Percentiles rank a stretch among this genome's conserved stretches.
Conservation (phyloP, 2,113 vertebrate species). For the Ramphastos sulfuratus region DNA sequence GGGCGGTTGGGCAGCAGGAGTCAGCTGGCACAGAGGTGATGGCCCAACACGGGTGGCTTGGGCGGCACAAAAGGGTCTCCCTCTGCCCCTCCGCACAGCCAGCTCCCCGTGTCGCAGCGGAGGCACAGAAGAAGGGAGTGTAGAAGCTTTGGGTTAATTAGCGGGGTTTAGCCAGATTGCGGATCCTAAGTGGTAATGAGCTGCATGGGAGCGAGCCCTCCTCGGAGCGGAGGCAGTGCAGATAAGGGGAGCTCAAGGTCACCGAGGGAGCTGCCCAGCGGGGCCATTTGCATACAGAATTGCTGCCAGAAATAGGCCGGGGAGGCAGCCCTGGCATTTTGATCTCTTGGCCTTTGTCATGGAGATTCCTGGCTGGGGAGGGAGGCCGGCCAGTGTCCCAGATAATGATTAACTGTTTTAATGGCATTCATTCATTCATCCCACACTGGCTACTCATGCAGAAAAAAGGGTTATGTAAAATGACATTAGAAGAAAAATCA, state of each 20-base stretch:
- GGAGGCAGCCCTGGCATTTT: conserved; percentile 80
- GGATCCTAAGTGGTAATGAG: conserved; percentile 74
- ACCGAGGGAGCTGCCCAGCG: conserved; percentile 81
- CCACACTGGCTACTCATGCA: conserved; percentile 87
- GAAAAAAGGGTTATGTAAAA: conserved; percentile 93
- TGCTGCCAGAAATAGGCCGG: conserved; percentile 80
- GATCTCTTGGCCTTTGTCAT: conserved; percentile 92
- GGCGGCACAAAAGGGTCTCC: neutral
- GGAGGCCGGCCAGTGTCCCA: conserved; percentile 81
- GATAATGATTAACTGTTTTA: conserved; percentile 94
- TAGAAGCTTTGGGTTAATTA: conserved; percentile 76
- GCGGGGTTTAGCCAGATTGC: conserved; percentile 73
- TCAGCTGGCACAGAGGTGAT: neutral
- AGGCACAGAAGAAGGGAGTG: neutral
- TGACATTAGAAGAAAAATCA: conserved; percentile 92
- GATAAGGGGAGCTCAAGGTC: conserved; percentile 86
- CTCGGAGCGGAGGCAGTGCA: conserved; percentile 79
- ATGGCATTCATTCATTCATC: conserved; percentile 91
- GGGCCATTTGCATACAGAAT: conserved; percentile 86
- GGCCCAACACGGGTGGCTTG: fast-evolving
- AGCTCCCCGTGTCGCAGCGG: neutral
- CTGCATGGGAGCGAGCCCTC: conserved; percentile 69
- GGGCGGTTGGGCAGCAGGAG: neutral
- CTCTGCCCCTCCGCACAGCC: neutral
- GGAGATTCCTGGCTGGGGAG: conserved; percentile 85